Percentiles rank a stretch among this genome's conserved stretches.
Conservation (phyloP, 2,888 invertebrate genomes). For the Pollenia griseotomentosa region DNA sequence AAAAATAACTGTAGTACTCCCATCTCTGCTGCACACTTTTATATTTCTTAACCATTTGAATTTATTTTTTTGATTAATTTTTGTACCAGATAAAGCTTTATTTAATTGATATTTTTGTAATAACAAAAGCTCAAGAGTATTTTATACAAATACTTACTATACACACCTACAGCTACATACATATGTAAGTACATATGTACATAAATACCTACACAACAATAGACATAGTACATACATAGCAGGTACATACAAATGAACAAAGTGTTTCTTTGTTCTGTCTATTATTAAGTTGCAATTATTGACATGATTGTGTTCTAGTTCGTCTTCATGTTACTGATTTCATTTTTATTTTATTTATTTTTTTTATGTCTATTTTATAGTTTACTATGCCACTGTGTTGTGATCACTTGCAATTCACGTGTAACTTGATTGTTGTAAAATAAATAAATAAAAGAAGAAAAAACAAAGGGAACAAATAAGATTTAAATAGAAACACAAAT, state of each 20-base stretch:
- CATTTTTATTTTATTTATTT: neutral
- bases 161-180: slow-evolving; percentile 3
- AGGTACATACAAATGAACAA: neutral
- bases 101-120: slow-evolving; percentile 19
- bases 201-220: neutral
- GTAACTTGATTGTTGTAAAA: slow-evolving; percentile 37
- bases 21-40: neutral
- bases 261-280: slow-evolving; percentile 60
- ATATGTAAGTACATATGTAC: too few relatives aligned
- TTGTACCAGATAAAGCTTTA: slow-evolving; percentile 20
- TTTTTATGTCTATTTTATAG: slow-evolving; percentile 36
- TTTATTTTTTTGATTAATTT: neutral
- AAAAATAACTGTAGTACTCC: neutral
- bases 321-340: slow-evolving; percentile 26
- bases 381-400: slow-evolving; percentile 58
- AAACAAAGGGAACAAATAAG: neutral
- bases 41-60: too few relatives aligned
- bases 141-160: slow-evolving; percentile 6
- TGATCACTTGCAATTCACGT: slow-evolving; percentile 68
- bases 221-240: neutral
- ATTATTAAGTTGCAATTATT: slow-evolving; percentile 63
- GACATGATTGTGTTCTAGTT: slow-evolving; percentile 64
- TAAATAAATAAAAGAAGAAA: neutral
- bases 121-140: slow-evolving; percentile 35
- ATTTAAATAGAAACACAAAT: neutral